Conservation (phyloP, 23 tunicate species). For the Trididemnum miniatum region DNA sequence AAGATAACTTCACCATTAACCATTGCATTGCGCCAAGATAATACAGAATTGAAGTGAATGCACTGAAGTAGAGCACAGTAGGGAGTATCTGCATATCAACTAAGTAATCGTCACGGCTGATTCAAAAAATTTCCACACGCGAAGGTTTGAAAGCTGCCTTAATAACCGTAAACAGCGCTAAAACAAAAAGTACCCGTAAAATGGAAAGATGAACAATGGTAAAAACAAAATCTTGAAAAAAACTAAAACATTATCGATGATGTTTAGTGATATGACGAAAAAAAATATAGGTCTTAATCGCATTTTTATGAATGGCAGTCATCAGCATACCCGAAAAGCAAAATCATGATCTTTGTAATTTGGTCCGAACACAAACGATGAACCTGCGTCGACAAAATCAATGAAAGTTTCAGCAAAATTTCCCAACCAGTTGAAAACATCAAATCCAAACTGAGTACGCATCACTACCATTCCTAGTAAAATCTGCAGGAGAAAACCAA, state of each 20-base stretch:
- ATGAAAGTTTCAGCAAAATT: slow-evolving; percentile 82
- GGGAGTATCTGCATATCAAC: slow-evolving; percentile 90
- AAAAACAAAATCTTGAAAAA: no score
- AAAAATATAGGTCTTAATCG: no score
- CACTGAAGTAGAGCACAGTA: slow-evolving; percentile 80
- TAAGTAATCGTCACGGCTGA: no score
- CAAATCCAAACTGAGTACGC: slow-evolving; percentile 78
- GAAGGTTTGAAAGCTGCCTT: no score
- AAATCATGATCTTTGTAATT: slow-evolving; percentile 58
- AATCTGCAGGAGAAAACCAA: slow-evolving; percentile 77
- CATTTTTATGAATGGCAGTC: no score
- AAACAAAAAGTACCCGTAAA: no score
- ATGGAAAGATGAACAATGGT: no score
- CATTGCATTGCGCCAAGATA: slow-evolving; percentile 98
- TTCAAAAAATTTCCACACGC: no score
- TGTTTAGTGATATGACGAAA: no score
- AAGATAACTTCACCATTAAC: slow-evolving; percentile 78
- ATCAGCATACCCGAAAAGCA: slow-evolving; percentile 87
- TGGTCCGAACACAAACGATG: slow-evolving; percentile 75
- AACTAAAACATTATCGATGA: neutral
- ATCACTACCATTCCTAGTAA: slow-evolving; percentile 72
- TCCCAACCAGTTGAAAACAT: slow-evolving; percentile 93
- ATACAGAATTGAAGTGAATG: slow-evolving; percentile 83
- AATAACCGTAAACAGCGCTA: no score
- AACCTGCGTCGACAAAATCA: slow-evolving; percentile 74